Base-by-base conservation (phyloP, 2,888 invertebrate species). In the Agrilus cyanescens region DNA sequence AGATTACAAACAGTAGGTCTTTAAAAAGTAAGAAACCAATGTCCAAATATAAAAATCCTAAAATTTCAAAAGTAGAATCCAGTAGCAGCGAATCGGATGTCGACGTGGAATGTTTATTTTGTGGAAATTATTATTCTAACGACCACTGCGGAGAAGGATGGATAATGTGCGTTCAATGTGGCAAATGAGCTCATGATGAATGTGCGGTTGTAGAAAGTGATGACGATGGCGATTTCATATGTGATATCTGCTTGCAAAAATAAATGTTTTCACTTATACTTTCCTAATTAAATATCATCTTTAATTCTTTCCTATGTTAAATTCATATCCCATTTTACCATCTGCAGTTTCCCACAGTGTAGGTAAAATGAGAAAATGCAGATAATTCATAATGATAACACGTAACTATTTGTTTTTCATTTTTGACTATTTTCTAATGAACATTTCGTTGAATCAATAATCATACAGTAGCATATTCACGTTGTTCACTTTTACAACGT, bases 171-270 rank as follows among this genome's bases (percentile, higher is more conserved):
- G 32, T 12, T 32, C 32, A 32, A 14, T 32, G 32, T 32, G 32
- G 12, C 32, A 32, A 14, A 32, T 32, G 32, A 6, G 32, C 32
- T 32, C 4, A 32, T 14, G 32, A 32, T 32, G 32, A 32, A 32
- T 32, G 32, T 32, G 32, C 32, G 4, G 12, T 12, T 32, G 32
- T 32, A 32, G 32, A 32, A 32, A 32, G 32, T 14, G 32, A 32
- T 32, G 32, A 32, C 32, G 32, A 32, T 14, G 12, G 32, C 32
- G 32, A 32, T 32, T 32, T 32, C 32, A 32, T 14, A 32, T 32
- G 32, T 32, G 32, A 32, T 14, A 32, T 32, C 32, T 32, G 32
- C 14, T 32, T 32, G 32, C 32, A 32, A 32, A 32, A 32, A 32
- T 32, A 18, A 18, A 18, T 18, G 18, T 18, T 18, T 18, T 18